These are phyloP conservation scores for Phenacoccus solenopsis DNA, from an alignment of 1,140 invertebrate species.

Conservation along the genomic window DNA sequence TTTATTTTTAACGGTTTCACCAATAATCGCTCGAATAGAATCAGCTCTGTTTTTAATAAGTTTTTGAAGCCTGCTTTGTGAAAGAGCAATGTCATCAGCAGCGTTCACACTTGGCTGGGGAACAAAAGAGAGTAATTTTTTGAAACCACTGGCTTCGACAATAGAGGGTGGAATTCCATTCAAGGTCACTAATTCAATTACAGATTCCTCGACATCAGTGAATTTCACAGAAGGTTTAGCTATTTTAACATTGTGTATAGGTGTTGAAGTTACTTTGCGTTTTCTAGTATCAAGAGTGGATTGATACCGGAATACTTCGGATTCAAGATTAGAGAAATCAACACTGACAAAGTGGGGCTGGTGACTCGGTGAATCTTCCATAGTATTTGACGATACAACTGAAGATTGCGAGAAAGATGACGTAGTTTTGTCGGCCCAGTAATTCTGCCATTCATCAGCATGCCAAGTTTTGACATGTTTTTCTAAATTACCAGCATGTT, in stretches of 20 bases:
- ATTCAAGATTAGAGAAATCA: neutral
- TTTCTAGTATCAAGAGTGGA: neutral
- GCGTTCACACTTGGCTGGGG: too few relatives aligned
- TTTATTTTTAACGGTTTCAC: neutral
- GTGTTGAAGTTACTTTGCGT: neutral
- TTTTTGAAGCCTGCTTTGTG: neutral
- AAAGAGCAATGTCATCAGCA: neutral
- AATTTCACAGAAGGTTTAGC: too few relatives aligned
- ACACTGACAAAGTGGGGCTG: neutral
- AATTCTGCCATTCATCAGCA: neutral
- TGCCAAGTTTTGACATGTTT: neutral
- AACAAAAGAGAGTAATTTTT: too few relatives aligned
- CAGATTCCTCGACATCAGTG: neutral
- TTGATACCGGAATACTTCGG: neutral
- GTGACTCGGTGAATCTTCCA: too few relatives aligned
- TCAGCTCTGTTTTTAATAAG: neutral
- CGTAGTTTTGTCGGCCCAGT: neutral
- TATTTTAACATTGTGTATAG: neutral
- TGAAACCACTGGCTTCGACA: conserved; percentile 5
- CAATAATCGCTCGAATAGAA: neutral
- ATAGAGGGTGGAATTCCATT: neutral
- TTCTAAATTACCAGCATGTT: neutral
- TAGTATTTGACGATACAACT: too few relatives aligned
- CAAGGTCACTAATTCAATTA: neutral
- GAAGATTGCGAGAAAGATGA: too few relatives aligned